Percentiles rank a stretch among this genome's conserved stretches.
These are phyloP conservation scores for Dugesia japonica DNA, from an alignment of 2,888 invertebrate species.

Conservation along the genomic window DNA sequence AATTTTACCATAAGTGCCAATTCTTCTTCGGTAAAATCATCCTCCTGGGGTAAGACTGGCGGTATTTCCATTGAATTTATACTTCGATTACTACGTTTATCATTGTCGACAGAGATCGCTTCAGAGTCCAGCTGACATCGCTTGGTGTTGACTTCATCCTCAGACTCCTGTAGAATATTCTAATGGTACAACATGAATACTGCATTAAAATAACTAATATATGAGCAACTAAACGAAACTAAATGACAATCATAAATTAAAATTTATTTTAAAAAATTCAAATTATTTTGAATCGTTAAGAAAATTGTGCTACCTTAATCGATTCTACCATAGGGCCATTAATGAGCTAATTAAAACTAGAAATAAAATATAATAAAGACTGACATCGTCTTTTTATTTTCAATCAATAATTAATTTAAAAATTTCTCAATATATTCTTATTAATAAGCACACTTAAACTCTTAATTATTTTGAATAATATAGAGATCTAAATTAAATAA, in stretches of 20 bases:
- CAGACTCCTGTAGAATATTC: conserved; percentile 2
- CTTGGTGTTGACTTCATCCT: neutral
- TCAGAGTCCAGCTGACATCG: neutral
- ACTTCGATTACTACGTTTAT: conserved; percentile 6
- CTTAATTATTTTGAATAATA: too few species aligned
- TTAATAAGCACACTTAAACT: too few species aligned
- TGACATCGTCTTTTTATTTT: too few species aligned
- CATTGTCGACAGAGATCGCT: neutral
- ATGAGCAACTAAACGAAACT: neutral
- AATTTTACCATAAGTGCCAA: neutral
- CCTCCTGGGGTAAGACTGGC: neutral
- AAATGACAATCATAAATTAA: neutral
- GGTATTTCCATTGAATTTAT: conserved; percentile 8
- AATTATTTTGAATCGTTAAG: too few species aligned
- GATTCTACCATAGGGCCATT: too few species aligned
- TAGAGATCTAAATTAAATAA: too few species aligned
- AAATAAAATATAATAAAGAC: too few species aligned
- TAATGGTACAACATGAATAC: neutral
- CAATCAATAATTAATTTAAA: too few species aligned
- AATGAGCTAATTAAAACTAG: too few species aligned
- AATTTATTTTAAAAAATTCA: too few species aligned
- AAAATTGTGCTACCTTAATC: too few species aligned
- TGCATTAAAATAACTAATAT: neutral
- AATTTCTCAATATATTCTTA: too few species aligned
- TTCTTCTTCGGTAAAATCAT: conserved; percentile 24